Conservation (phyloP, 2,888 invertebrate species). For the Pseudococcus jackbeardsleyi region DNA sequence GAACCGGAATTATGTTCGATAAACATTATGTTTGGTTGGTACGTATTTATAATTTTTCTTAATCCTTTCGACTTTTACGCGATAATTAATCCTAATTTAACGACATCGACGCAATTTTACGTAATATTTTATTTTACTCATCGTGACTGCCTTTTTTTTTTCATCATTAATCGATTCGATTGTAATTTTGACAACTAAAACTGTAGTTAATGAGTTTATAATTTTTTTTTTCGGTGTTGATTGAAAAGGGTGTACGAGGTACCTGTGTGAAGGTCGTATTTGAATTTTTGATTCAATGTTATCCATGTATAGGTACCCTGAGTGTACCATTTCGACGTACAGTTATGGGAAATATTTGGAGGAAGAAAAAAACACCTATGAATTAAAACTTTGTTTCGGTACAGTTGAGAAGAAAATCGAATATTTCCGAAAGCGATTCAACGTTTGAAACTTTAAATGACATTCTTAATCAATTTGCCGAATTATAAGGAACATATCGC, state of each 20-base stretch:
- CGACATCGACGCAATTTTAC: not conserved
- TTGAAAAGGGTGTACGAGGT: not conserved
- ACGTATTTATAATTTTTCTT: not conserved
- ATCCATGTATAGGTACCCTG: not conserved
- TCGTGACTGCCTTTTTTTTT: not conserved
- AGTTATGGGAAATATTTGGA: not conserved
- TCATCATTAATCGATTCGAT: constrained; percentile 20
- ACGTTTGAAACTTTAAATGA: constrained; percentile 14
- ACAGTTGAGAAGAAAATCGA: not conserved
- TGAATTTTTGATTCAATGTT: not conserved
- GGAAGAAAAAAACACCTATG: not conserved
- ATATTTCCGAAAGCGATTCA: not conserved
- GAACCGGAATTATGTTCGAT: constrained; percentile 39
- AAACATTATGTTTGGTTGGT: constrained; percentile 30
- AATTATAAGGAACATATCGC: not conserved
- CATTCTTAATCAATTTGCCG: constrained; percentile 9
- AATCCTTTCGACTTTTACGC: not conserved
- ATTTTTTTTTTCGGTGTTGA: not conserved
- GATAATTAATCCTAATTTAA: constrained; percentile 21
- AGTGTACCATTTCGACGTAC: not conserved
- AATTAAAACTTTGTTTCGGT: not conserved
- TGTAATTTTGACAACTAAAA: not conserved
- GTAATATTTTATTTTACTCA: not conserved
- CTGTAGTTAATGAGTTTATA: not conserved
- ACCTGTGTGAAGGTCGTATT: not conserved